Evolutionary conservation across 2,888 invertebrate species (phyloP).

Genomic region (Phyllotreta striolata): DNA sequence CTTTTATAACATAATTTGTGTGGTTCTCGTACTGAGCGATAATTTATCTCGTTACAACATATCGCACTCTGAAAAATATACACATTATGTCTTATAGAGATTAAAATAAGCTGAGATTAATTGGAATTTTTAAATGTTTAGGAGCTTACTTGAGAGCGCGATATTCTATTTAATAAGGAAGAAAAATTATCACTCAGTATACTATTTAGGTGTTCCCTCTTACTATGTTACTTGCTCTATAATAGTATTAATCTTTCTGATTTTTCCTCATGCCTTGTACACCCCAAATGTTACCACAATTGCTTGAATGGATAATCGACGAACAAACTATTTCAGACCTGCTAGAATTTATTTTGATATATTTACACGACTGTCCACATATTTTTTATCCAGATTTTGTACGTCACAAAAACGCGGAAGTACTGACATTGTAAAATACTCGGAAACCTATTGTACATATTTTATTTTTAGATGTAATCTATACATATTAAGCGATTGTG

Average conservation of each 20-base stretch:
- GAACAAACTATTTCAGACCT: neutral
- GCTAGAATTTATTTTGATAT: too few relatives aligned
- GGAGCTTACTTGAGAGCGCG: neutral
- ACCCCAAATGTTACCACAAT: conserved; percentile 8
- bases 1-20: conserved; percentile 2
- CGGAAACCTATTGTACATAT: conserved; percentile 11
- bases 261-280: conserved; percentile 10
- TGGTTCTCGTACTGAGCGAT: conserved; percentile 8
- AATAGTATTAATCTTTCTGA: conserved; percentile 25
- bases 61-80: too few relatives aligned
- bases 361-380: neutral
- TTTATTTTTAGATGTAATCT: conserved; percentile 31
- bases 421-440: conserved; percentile 20
- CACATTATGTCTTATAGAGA: too few relatives aligned
- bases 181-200: conserved; percentile 16
- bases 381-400: conserved; percentile 19
- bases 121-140: conserved; percentile 19
- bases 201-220: conserved; percentile 21
- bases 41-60: neutral
- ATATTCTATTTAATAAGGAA: neutral
- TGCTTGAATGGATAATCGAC: conserved; percentile 5
- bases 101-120: neutral
- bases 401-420: conserved; percentile 22
- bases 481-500: conserved; percentile 27
- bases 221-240: conserved; percentile 15